Percentiles rank a stretch among this genome's conserved stretches.
phyloP scores from a whole-genome alignment of 2,113 vertebrate genomes.

The Catharus minimus region DNA sequence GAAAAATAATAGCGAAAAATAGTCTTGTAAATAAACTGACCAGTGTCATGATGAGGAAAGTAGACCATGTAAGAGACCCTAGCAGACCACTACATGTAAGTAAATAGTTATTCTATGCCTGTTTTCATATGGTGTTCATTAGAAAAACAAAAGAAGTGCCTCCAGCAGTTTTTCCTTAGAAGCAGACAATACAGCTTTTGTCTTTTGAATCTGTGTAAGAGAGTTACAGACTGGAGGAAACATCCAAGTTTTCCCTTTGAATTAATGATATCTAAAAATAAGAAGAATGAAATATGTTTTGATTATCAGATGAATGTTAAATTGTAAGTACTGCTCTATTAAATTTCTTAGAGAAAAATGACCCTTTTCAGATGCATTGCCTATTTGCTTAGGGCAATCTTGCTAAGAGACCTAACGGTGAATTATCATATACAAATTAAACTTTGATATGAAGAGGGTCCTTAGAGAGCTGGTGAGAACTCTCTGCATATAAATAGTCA shows the following conservation, averaged over 20 bases:
- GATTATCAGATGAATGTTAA: conserved; percentile 21
- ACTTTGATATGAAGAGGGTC: conserved; percentile 29
- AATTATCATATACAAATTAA: conserved; percentile 51
- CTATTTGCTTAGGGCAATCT: conserved; percentile 25
- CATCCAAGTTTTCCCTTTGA: conserved; percentile 23
- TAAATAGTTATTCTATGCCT: conserved; percentile 44
- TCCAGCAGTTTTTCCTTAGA: conserved; percentile 43
- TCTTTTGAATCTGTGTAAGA: conserved; percentile 26
- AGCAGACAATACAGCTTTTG: conserved; percentile 50
- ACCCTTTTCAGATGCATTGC: conserved; percentile 8
- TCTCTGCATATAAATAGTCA: conserved; percentile 26
- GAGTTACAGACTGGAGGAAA: conserved; percentile 19
- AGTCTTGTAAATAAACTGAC: not conserved
- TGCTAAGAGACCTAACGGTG: not conserved
- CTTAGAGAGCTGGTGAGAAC: conserved; percentile 18
- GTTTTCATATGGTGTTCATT: conserved; percentile 49
- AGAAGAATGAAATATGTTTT: conserved; percentile 31
- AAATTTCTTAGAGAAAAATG: not conserved
- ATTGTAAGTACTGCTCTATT: not conserved
- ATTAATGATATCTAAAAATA: conserved; percentile 54
- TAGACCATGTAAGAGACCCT: not conserved
- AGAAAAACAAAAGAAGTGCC: conserved; percentile 53
- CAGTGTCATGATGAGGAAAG: not conserved
- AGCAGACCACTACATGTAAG: not conserved
- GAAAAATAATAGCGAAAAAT: not conserved